Conservation (phyloP, 2,888 invertebrate species). For the Eristalis arbustorum region DNA sequence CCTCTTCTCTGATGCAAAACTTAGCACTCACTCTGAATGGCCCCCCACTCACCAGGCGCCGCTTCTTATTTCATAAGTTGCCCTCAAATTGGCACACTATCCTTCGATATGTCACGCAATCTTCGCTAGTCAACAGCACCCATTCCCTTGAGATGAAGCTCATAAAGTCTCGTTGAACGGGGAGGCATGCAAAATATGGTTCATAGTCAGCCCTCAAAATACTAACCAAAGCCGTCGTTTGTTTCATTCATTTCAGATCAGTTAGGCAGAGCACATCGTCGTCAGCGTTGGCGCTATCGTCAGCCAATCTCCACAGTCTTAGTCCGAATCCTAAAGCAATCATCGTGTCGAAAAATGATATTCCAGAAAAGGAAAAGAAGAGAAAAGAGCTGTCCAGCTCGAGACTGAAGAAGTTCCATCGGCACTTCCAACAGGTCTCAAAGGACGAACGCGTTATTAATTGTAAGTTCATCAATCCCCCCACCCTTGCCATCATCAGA, state of each 20-base stretch:
- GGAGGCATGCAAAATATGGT: too few relatives aligned
- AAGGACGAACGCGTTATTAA: conserved; percentile 92
- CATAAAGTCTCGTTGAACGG: not conserved
- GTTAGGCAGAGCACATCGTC: conserved; percentile 73
- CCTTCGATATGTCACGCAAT: not conserved
- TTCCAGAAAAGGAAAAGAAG: conserved; percentile 78
- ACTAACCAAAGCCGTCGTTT: not conserved
- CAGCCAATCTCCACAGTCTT: conserved; percentile 75
- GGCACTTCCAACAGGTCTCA: conserved; percentile 92
- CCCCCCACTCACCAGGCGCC: not conserved
- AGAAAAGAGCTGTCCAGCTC: conserved; percentile 80
- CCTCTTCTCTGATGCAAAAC: too few relatives aligned
- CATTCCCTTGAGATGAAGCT: not conserved
- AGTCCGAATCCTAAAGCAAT: conserved; percentile 74
- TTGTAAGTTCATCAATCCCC: conserved; percentile 82
- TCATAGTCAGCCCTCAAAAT: too few relatives aligned
- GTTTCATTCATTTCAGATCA: conserved; percentile 71
- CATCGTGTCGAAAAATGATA: conserved; percentile 72
- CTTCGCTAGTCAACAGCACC: not conserved
- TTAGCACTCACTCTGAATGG: not conserved
- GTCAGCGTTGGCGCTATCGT: conserved; percentile 73
- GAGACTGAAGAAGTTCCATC: conserved; percentile 93
- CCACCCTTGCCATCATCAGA: not conserved
- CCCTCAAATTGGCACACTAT: not conserved
- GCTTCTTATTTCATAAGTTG: not conserved